phyloP scores from a whole-genome alignment of 2,113 vertebrate species.

The Athene cunicularia region DNA sequence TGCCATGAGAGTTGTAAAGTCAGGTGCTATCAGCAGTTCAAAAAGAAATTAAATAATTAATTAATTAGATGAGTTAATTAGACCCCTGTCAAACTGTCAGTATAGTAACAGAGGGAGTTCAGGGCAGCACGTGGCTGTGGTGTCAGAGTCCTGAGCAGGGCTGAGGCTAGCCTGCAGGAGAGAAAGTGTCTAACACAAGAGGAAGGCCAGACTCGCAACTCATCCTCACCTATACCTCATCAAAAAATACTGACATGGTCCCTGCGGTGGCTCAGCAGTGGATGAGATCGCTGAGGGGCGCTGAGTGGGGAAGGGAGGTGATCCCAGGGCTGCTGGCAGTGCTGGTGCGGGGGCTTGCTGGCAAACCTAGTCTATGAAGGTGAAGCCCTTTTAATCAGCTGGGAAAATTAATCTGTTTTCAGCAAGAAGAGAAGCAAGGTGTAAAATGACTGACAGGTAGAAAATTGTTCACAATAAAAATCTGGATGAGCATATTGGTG shows the following conservation, averaged over 20 bases:
- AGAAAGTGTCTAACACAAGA: not conserved
- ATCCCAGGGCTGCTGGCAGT: not conserved
- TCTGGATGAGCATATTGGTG: accelerated
- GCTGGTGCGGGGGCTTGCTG: not conserved
- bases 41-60: not conserved
- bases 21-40: not conserved
- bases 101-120: not conserved
- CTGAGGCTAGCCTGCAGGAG: not conserved
- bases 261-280: not conserved
- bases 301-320: not conserved
- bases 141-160: not conserved
- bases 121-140: not conserved
- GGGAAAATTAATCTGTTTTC: not conserved
- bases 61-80: not conserved
- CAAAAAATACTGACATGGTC: not conserved
- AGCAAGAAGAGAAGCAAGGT: not conserved
- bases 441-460: not conserved
- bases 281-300: not conserved
- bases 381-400: not conserved
- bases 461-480: not conserved
- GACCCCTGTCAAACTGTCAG: not conserved
- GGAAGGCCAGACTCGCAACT: not conserved
- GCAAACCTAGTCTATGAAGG: not conserved
- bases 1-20: not conserved
- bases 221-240: not conserved